Percentiles rank a stretch among this genome's conserved stretches.
These are phyloP conservation scores for Zelostemma sp. DNA, from an alignment of 1,140 invertebrate genomes.

Conservation along the genomic window DNA sequence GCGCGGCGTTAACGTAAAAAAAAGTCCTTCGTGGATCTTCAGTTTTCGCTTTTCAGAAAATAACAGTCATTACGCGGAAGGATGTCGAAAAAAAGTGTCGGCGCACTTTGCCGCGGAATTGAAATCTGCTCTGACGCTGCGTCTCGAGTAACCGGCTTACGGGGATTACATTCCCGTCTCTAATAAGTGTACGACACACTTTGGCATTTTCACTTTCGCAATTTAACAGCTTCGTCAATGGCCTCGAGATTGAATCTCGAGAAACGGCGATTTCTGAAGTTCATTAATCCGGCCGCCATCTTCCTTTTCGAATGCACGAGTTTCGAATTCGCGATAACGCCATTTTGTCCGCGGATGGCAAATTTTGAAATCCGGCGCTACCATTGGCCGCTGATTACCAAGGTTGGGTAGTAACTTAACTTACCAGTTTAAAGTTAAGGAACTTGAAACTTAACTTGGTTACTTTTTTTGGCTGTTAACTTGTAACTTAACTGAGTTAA, in stretches of 20 bases:
- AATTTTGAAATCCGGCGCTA: too few relatives aligned
- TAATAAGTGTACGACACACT: constrained; percentile 45
- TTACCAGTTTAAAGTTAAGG: too few relatives aligned
- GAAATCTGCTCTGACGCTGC: constrained; percentile 21
- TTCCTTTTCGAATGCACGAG: too few relatives aligned
- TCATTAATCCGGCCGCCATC: constrained; percentile 33
- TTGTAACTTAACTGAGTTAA: too few relatives aligned
- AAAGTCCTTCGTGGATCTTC: constrained; percentile 1
- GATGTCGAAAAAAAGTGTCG: constrained; percentile 30
- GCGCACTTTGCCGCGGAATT: constrained; percentile 30
- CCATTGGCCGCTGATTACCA: too few relatives aligned
- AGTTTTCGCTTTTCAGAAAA: constrained; percentile 22
- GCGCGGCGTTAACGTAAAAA: neutral
- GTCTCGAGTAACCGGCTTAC: constrained; percentile 18
- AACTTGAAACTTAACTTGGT: too few relatives aligned
- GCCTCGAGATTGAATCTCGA: constrained; percentile 42
- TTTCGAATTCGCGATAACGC: too few relatives aligned
- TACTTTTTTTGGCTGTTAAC: too few relatives aligned
- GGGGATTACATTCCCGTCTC: constrained; percentile 29
- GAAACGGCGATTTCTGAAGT: constrained; percentile 35
- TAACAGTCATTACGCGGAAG: constrained; percentile 33
- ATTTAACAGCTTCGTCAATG: constrained; percentile 42
- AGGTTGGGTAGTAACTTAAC: too few relatives aligned
- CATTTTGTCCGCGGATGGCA: too few relatives aligned
- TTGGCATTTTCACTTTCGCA: constrained; percentile 46